Evolutionary conservation across 2,797 vertebrate genomes (phyloP).

Genomic region (Falco novaeseelandiae): DNA sequence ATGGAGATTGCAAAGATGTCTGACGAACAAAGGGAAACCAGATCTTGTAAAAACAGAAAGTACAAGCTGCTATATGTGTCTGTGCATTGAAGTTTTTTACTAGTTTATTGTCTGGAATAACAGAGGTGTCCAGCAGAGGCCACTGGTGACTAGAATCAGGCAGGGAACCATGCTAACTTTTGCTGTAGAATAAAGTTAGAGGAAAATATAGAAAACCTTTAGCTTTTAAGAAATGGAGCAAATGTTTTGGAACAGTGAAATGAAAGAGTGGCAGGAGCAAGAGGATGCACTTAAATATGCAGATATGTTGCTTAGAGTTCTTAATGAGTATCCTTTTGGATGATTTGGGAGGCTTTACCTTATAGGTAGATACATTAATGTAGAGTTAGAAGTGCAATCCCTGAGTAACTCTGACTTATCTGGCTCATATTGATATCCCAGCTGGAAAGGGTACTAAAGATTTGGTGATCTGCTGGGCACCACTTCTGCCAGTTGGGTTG

Average conservation of each 20-base stretch:
- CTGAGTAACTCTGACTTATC: not conserved
- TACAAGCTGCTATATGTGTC: rapidly evolving
- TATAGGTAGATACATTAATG: rapidly evolving
- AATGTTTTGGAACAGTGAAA: not conserved
- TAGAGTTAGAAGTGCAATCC: not conserved
- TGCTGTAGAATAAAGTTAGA: not conserved
- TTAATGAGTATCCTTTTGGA: not conserved
- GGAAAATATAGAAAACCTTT: not conserved
- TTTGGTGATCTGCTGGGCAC: not conserved
- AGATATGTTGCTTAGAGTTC: not conserved
- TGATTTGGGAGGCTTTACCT: not conserved
- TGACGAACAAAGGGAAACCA: not conserved
- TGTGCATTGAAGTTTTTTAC: rapidly evolving
- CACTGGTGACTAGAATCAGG: not conserved
- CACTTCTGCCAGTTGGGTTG: not conserved
- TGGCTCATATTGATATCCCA: not conserved
- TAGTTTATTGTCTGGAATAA: not conserved
- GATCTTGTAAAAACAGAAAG: not conserved
- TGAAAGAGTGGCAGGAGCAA: not conserved
- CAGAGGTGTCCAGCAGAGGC: slow-evolving; percentile 51
- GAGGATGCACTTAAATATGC: not conserved
- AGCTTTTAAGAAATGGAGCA: not conserved
- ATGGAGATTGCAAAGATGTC: not conserved
- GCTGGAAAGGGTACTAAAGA: not conserved
- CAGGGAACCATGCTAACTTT: not conserved